Evolutionary conservation across 1,140 invertebrate species (phyloP).

Genomic region (Coboldia fuscipes): DNA sequence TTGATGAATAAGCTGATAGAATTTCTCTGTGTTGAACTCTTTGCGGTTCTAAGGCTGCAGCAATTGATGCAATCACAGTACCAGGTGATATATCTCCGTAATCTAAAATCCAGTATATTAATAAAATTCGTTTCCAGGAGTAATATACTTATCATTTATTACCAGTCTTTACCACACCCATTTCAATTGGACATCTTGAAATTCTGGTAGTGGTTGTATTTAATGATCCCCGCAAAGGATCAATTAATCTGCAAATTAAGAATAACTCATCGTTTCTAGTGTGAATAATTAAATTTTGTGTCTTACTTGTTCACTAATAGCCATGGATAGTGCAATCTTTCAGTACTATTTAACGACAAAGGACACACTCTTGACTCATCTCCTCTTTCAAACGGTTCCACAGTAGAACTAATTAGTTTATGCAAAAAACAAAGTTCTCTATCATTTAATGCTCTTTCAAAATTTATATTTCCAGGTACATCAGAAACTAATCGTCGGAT

Average conservation of each 20-base stretch:
- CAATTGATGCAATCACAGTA: slow-evolving; percentile 29
- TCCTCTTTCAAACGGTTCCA: slow-evolving; percentile 26
- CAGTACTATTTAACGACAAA: slow-evolving; percentile 7
- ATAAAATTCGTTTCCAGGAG: too few relatives aligned
- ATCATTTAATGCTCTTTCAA: slow-evolving; percentile 21
- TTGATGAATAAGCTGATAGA: not conserved
- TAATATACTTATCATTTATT: too few relatives aligned
- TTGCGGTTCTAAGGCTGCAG: slow-evolving; percentile 29
- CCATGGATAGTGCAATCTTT: not conserved
- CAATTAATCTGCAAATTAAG: too few relatives aligned
- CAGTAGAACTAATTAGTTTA: slow-evolving; percentile 30
- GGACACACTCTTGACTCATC: slow-evolving; percentile 26
- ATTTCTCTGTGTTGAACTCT: slow-evolving; percentile 19
- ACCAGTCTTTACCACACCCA: slow-evolving; percentile 30
- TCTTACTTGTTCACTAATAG: slow-evolving; percentile 3
- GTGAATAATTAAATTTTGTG: too few relatives aligned
- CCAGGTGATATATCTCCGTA: slow-evolving; percentile 31
- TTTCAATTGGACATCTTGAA: slow-evolving; percentile 29
- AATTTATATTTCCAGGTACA: slow-evolving; percentile 25
- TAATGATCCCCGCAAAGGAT: slow-evolving; percentile 5
- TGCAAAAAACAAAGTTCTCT: slow-evolving; percentile 34
- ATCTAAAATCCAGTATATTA: too few relatives aligned
- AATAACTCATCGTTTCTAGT: too few relatives aligned
- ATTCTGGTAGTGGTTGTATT: slow-evolving; percentile 3
- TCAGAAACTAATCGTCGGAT: slow-evolving; percentile 28